Evolutionary conservation across 2,113 vertebrate species (phyloP).

Genomic region (Leptobrachium leishanense): DNA sequence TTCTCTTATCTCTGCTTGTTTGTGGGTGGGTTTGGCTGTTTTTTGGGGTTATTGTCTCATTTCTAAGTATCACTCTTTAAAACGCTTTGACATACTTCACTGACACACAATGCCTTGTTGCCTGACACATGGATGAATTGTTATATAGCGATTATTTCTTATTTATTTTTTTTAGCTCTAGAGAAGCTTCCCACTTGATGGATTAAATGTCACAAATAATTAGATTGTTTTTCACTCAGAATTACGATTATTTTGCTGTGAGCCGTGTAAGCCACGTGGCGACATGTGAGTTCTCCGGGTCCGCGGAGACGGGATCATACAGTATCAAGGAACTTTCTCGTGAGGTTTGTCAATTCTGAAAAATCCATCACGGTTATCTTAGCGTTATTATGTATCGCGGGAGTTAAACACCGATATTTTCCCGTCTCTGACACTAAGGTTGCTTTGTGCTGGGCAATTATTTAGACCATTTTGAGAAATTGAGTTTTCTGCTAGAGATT

Average conservation of each 20-base stretch:
- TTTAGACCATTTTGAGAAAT: background rate
- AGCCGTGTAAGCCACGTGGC: constrained; percentile 53
- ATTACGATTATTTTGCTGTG: constrained; percentile 60
- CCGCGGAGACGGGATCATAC: constrained; percentile 7
- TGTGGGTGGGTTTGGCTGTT: background rate
- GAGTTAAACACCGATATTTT: background rate
- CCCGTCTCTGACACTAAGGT: background rate
- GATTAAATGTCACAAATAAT: constrained; percentile 69
- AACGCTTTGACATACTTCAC: constrained; percentile 63
- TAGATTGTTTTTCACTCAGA: constrained; percentile 60
- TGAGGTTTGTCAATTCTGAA: constrained; percentile 11
- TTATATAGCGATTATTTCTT: constrained; percentile 44
- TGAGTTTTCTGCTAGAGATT: too few relatives aligned
- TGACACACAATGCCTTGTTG: constrained; percentile 61
- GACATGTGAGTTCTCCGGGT: constrained; percentile 57
- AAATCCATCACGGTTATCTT: background rate
- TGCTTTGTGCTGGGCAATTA: background rate
- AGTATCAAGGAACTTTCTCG: background rate
- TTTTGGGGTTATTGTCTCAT: constrained; percentile 63
- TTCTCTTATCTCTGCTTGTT: too few relatives aligned
- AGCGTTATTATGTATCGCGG: background rate
- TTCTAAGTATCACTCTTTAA: constrained; percentile 59
- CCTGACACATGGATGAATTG: constrained; percentile 66
- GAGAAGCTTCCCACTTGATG: constrained; percentile 64
- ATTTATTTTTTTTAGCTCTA: constrained; percentile 57